These are phyloP conservation scores for Drosophila suzukii DNA, from an alignment of 1,140 invertebrate genomes.

Conservation along the genomic window DNA sequence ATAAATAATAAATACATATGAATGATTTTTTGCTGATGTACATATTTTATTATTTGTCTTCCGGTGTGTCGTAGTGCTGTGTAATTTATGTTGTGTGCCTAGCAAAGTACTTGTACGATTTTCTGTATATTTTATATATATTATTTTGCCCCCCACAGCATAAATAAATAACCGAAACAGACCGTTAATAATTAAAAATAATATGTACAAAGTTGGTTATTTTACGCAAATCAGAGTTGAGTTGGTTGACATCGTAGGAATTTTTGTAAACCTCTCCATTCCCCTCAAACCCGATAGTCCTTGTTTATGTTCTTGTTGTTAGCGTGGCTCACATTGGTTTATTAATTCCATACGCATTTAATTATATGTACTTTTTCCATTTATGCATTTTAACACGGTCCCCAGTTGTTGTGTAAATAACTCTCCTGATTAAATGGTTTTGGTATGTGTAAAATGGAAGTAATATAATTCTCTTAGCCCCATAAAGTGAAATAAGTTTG, in stretches of 20 bases:
- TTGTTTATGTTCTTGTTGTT: conserved; percentile 20
- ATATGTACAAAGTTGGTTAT: conserved; percentile 18
- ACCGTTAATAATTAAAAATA: conserved; percentile 41
- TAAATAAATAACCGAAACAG: conserved; percentile 34
- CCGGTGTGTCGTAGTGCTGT: conserved; percentile 27
- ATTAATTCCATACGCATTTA: conserved; percentile 46
- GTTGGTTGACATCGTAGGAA: conserved; percentile 22
- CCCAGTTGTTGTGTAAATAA: conserved; percentile 32
- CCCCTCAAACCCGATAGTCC: not conserved
- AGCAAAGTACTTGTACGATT: conserved; percentile 27
- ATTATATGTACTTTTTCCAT: conserved; percentile 24
- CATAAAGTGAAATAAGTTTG: conserved; percentile 45
- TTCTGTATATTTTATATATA: conserved; percentile 25
- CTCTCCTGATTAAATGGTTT: conserved; percentile 52
- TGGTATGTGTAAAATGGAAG: conserved; percentile 49
- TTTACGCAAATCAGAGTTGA: conserved; percentile 18
- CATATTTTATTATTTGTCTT: conserved; percentile 26
- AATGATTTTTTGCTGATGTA: conserved; percentile 3
- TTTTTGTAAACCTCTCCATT: not conserved
- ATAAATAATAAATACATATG: conserved; percentile 41
- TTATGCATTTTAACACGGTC: conserved; percentile 39
- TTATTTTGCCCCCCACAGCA: conserved; percentile 25
- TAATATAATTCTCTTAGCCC: conserved; percentile 37
- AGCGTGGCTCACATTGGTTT: conserved; percentile 47
- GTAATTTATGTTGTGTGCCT: conserved; percentile 41